Conservation (phyloP, 1,140 invertebrate genomes). For the Homalodisca vitripennis region DNA sequence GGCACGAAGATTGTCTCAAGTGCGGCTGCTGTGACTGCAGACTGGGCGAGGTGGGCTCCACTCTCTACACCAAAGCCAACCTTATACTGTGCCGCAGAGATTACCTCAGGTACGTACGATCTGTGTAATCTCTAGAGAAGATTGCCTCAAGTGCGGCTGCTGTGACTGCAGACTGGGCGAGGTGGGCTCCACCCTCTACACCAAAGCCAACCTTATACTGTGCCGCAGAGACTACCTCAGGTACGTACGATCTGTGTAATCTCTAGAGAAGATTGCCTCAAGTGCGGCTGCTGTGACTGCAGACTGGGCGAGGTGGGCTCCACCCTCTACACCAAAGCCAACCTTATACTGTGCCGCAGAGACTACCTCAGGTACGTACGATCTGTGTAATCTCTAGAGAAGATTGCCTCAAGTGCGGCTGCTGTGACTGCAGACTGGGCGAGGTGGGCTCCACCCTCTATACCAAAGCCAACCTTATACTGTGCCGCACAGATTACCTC, state of each 20-base stretch:
- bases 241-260: no score
- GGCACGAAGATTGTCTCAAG: slow-evolving; percentile 98
- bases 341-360: slow-evolving; percentile 95
- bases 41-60: slow-evolving; percentile 96
- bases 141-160: slow-evolving; percentile 79
- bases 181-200: slow-evolving; percentile 95
- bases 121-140: no score
- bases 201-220: slow-evolving; percentile 93
- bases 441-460: slow-evolving; percentile 97
- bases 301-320: slow-evolving; percentile 96
- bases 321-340: slow-evolving; percentile 93
- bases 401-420: slow-evolving; percentile 96
- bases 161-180: slow-evolving; percentile 96
- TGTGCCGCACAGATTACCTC: slow-evolving; percentile 97
- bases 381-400: slow-evolving; percentile 94
- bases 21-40: slow-evolving; percentile 97
- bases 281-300: slow-evolving; percentile 97
- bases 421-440: slow-evolving; percentile 94
- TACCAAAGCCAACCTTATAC: slow-evolving; percentile 93
- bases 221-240: slow-evolving; percentile 98
- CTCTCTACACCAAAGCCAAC: slow-evolving; percentile 94
- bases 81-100: slow-evolving; percentile 97
- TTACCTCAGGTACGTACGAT: slow-evolving; percentile 80
- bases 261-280: slow-evolving; percentile 98
- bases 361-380: slow-evolving; percentile 94